These are phyloP conservation scores for Gari tellinella DNA, from an alignment of 2,888 invertebrate species.

Conservation along the genomic window DNA sequence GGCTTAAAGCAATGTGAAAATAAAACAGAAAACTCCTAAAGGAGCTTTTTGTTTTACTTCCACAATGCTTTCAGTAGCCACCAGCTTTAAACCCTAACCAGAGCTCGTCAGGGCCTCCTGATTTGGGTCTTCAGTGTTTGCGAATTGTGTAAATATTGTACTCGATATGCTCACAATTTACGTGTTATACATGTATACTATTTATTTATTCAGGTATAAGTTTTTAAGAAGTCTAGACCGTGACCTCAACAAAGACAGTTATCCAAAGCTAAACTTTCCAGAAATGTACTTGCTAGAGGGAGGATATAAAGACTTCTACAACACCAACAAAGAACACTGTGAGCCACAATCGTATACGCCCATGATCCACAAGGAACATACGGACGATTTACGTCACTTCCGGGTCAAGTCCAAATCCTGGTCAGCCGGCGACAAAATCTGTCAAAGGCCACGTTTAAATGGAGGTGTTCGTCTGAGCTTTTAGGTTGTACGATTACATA, in stretches of 20 bases:
- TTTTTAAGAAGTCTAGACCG: conserved; percentile 14
- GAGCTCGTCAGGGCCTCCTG: too few relatives aligned
- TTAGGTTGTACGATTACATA: too few relatives aligned
- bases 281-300: conserved; percentile 15
- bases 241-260: conserved; percentile 14
- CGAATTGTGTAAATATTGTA: too few relatives aligned
- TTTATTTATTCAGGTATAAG: conserved; percentile 6
- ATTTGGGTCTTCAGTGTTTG: too few relatives aligned
- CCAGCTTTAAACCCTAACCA: too few relatives aligned
- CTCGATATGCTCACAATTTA: too few relatives aligned
- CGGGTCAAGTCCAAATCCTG: conserved; percentile 91
- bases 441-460: conserved; percentile 7
- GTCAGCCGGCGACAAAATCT: conserved; percentile 59
- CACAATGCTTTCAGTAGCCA: too few relatives aligned
- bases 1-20: too few relatives aligned
- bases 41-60: too few relatives aligned
- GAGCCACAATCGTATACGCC: conserved; percentile 91
- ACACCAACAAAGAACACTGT: conserved; percentile 86
- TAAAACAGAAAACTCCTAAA: too few relatives aligned
- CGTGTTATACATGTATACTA: background rate
- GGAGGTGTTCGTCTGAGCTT: background rate
- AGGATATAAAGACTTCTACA: conserved; percentile 17
- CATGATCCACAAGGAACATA: conserved; percentile 93
- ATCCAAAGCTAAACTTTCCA: conserved; percentile 14
- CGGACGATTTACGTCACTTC: conserved; percentile 90